phyloP scores from a whole-genome alignment of 2,888 invertebrate genomes.

The Hirtodrosophila histrioides region DNA sequence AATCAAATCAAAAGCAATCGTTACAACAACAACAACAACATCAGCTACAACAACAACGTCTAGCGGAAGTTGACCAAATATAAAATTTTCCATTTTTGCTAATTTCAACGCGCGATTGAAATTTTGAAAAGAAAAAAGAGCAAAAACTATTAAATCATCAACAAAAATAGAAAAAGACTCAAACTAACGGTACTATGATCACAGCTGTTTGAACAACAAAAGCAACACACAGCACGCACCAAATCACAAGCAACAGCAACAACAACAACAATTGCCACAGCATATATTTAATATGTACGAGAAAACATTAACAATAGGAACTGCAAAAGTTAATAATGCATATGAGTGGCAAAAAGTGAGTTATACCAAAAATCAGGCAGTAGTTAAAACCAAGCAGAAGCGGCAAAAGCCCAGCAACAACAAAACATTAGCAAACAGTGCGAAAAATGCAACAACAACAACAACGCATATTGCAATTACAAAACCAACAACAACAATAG shows the following conservation, averaged over 20 bases:
- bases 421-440: constrained; percentile 29
- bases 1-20: constrained; percentile 29
- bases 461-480: constrained; percentile 32
- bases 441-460: constrained; percentile 57
- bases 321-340: constrained; percentile 75
- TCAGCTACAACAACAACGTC: constrained; percentile 28
- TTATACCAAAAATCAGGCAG: constrained; percentile 68
- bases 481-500: constrained; percentile 36
- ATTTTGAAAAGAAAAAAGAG: constrained; percentile 41
- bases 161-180: constrained; percentile 63
- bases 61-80: constrained; percentile 56
- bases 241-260: constrained; percentile 46
- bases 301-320: constrained; percentile 73
- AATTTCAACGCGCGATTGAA: constrained; percentile 64
- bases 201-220: constrained; percentile 60
- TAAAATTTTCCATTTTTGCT: constrained; percentile 49
- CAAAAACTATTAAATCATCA: constrained; percentile 67
- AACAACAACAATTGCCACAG: constrained; percentile 25
- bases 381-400: constrained; percentile 55
- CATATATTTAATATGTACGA: constrained; percentile 75
- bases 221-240: constrained; percentile 44
- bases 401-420: constrained; percentile 36
- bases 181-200: constrained; percentile 69
- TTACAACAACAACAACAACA: constrained; percentile 31
- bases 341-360: constrained; percentile 81